These are phyloP conservation scores for Calameuta idolon DNA, from an alignment of 2,888 invertebrate species.

Conservation along the genomic window DNA sequence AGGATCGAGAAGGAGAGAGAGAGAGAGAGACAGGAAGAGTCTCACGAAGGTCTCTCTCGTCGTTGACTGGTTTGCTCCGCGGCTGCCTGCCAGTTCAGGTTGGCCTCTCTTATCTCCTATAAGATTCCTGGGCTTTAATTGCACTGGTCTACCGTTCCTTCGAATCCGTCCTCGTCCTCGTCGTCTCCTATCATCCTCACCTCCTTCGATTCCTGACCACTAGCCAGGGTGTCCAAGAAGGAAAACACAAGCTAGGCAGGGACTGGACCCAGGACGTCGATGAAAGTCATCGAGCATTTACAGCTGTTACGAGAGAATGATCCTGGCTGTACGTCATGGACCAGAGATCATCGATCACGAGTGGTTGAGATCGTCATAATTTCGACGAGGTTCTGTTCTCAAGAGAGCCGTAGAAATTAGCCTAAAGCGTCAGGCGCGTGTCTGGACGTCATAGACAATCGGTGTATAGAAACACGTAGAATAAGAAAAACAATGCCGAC, in stretches of 20 bases:
- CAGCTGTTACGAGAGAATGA: neutral
- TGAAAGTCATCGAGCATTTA: neutral
- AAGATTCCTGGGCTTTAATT: conserved; percentile 53
- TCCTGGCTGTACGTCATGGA: neutral
- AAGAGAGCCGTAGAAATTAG: neutral
- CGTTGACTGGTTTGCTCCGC: too few relatives aligned
- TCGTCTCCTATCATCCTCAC: conserved; percentile 23
- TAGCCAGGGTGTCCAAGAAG: neutral
- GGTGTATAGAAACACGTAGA: neutral
- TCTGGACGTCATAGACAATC: neutral
- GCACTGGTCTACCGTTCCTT: conserved; percentile 41
- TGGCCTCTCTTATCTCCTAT: conserved; percentile 40
- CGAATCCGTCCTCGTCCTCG: conserved; percentile 4
- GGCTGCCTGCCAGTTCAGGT: neutral
- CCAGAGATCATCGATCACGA: neutral
- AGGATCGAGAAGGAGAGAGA: too few relatives aligned
- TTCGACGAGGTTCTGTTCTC: neutral
- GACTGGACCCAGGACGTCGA: neutral
- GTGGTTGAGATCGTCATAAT: neutral
- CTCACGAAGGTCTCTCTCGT: too few relatives aligned
- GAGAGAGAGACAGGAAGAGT: too few relatives aligned
- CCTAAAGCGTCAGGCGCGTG: neutral
- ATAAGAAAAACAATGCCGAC: neutral
- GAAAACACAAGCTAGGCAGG: neutral
- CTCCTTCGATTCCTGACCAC: too few relatives aligned